These are phyloP conservation scores for Ladona fulva DNA, from an alignment of 1,140 invertebrate species.

Conservation along the genomic window DNA sequence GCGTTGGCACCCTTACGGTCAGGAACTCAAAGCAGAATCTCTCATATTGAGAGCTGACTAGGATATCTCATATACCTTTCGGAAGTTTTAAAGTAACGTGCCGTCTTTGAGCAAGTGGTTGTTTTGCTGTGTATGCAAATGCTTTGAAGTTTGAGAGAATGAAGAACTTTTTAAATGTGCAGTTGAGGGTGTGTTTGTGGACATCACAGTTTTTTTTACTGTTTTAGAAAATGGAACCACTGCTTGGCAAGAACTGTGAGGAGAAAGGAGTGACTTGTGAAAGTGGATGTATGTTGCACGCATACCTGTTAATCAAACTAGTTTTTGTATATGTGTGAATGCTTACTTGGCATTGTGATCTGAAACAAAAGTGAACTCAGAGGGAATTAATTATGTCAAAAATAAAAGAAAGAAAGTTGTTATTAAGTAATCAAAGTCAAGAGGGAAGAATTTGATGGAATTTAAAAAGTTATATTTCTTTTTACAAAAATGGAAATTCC, in stretches of 20 bases:
- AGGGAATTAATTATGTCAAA: not conserved
- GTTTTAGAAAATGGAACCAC: not conserved
- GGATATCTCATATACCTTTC: not conserved
- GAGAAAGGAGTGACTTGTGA: not conserved
- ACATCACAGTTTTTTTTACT: not conserved
- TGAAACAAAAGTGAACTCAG: not conserved
- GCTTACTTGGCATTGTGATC: not conserved
- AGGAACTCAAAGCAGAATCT: not conserved
- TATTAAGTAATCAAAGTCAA: not conserved
- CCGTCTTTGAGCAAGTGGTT: not conserved
- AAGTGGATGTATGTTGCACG: not conserved
- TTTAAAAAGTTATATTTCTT: not conserved
- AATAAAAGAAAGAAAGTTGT: not conserved
- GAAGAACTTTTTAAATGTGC: not conserved
- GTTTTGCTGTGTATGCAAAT: not conserved
- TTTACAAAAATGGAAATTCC: not conserved
- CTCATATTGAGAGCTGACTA: constrained; percentile 2
- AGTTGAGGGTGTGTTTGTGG: not conserved
- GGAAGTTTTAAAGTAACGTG: not conserved
- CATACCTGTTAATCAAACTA: not conserved
- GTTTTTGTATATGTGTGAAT: not conserved
- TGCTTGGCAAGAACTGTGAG: not conserved
- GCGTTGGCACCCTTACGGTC: not conserved
- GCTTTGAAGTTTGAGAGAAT: not conserved
- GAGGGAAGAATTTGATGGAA: not conserved